A percentile compares a stretch with the other conserved stretches of the same genome.
phyloP scores from a whole-genome alignment of 2,113 vertebrate species.

The Pygathrix nemaeus region DNA sequence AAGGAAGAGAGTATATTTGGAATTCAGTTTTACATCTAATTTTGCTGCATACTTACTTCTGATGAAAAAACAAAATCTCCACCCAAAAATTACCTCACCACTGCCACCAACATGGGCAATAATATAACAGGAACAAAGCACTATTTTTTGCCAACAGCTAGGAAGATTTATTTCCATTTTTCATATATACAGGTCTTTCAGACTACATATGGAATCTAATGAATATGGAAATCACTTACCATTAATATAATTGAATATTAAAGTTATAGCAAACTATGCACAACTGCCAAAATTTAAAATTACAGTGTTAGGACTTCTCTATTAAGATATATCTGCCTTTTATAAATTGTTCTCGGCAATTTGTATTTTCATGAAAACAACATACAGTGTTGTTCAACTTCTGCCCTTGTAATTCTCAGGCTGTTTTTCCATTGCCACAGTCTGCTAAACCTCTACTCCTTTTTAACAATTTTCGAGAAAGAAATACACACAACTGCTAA shows the following conservation, averaged over 20 bases:
- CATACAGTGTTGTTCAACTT: slow-evolving; percentile 65
- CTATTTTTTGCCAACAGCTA: slow-evolving; percentile 67
- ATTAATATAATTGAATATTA: slow-evolving; percentile 80
- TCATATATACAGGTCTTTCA: slow-evolving; percentile 54
- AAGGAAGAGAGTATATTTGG: slow-evolving; percentile 32
- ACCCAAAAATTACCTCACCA: not conserved
- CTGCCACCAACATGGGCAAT: not conserved
- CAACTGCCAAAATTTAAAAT: slow-evolving; percentile 73
- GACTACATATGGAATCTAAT: slow-evolving; percentile 63
- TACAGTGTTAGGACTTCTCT: slow-evolving; percentile 65
- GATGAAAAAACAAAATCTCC: slow-evolving; percentile 58
- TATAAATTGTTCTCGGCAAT: slow-evolving; percentile 73
- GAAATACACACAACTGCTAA: slow-evolving; percentile 28
- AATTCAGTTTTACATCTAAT: slow-evolving; percentile 67
- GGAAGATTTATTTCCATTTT: slow-evolving; percentile 68
- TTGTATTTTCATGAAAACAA: slow-evolving; percentile 75
- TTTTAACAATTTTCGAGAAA: slow-evolving; percentile 48
- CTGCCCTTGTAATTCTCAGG: slow-evolving; percentile 61
- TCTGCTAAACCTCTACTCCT: slow-evolving; percentile 52
- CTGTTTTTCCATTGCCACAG: slow-evolving; percentile 60
- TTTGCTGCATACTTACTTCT: slow-evolving; percentile 64
- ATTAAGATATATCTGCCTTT: slow-evolving; percentile 58
- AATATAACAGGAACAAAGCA: not conserved
- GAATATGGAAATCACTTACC: slow-evolving; percentile 77
- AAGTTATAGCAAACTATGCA: slow-evolving; percentile 62